phyloP scores from a whole-genome alignment of 2,888 invertebrate species.

The Hydraecia micacea region DNA sequence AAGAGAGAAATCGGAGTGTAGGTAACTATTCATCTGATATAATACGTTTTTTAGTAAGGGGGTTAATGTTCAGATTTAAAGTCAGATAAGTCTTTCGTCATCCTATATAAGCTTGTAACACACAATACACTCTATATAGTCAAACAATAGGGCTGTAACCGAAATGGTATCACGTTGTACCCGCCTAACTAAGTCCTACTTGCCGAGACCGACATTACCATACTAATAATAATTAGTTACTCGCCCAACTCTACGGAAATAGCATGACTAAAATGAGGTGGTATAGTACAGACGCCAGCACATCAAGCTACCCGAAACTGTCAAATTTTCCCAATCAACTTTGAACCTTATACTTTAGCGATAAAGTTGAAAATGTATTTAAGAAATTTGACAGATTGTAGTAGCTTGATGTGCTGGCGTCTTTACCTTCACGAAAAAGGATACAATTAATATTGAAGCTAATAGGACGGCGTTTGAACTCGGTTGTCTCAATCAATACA shows the following conservation, averaged over 20 bases:
- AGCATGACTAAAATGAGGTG: slow-evolving; percentile 58
- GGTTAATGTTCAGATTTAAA: background rate
- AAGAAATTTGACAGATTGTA: too few relatives aligned
- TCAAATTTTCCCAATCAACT: too few relatives aligned
- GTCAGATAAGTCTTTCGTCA: background rate
- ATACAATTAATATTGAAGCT: slow-evolving; percentile 30
- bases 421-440: slow-evolving; percentile 42
- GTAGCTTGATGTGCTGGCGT: too few relatives aligned
- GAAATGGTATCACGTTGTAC: slow-evolving; percentile 46
- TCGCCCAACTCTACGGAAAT: slow-evolving; percentile 50
- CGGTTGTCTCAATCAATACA: slow-evolving; percentile 25
- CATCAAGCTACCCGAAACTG: too few relatives aligned
- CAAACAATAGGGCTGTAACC: slow-evolving; percentile 27
- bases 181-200: slow-evolving; percentile 36
- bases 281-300: slow-evolving; percentile 20
- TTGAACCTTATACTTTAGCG: too few relatives aligned
- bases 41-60: too few relatives aligned
- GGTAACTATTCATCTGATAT: too few relatives aligned
- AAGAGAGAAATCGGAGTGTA: too few relatives aligned
- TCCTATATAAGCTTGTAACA: background rate
- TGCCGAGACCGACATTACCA: slow-evolving; percentile 59
- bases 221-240: slow-evolving; percentile 61
- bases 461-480: slow-evolving; percentile 20
- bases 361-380: too few relatives aligned
- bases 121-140: slow-evolving; percentile 2